Evolutionary conservation across 2,113 vertebrate species (phyloP), one percentile per base, ranked within the genome.

Genomic region (Pelodiscus sinensis): DNA sequence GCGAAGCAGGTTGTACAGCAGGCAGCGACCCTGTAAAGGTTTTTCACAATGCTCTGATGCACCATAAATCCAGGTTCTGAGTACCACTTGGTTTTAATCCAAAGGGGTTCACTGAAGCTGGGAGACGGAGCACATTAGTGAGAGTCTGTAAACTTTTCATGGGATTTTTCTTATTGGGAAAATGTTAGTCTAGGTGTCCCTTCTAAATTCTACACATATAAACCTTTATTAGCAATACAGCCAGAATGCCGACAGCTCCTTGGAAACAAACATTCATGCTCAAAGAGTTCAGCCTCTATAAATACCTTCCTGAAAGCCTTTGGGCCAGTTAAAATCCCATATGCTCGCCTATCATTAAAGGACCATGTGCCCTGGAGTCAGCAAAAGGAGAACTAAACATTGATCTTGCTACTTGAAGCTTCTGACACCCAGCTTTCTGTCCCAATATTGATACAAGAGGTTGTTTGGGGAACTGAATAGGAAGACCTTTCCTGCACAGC

Each of bases 271-370:
- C 55, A 84, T 82, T 92, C 51, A 79, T 73, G 81, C 83, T 93
- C 89, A 87, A 88, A 93, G 84, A 82, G 56, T 58, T 91, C 54
- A 55, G 60, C 77, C 56, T 84, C 81, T 82, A 62, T 81, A 92
- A 94, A 90, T 79, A 88, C 50, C 19, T 93, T 79, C 82, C 75
- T 77, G 50, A 94, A 92, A 82, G 83, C 89, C 79, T 93, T 14
- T 73, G 75, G 58, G 92, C 10, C 75, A 52, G 88, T 84, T 94
- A 92, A 96, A 96, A 92, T 80, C 84, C 89, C 80, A 38, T 38
- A 65, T 87, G 85, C 51, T 89, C 38, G 80, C 71, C 75, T 56
- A 1, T 60, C 60, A 52, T 80, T 82, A 89, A 82, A 89, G 75
- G 81, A 25, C 81, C 92, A 31, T 54, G 56, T 68, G 3, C 81